Base-by-base conservation (phyloP, 92 coral and sea anemone genomes). In the Nematostella vectensis region DNA sequence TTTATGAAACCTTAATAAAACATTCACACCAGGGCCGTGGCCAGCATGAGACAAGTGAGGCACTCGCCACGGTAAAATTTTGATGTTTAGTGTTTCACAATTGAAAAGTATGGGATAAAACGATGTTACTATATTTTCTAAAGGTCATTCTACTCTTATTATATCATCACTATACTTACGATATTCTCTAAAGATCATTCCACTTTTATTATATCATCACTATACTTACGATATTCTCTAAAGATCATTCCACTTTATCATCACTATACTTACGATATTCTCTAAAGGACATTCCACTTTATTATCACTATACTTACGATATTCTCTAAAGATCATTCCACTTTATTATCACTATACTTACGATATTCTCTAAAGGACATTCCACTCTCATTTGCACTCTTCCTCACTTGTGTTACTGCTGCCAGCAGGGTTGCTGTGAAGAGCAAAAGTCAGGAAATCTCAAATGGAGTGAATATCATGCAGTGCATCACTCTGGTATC, bases 351-450 rank as follows among this genome's bases (percentile, higher is more conserved):
- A 42, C 21, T 18, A 21, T 30, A 82, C 96, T 30, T 70, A 89
- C 98, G 75, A 58, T 91, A 91, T 63, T 91, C 96, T 48, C 65
- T 71, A 59, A 91, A 91, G 19, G 96, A 67, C 25, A 91, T 77
- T 2, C 94, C 98, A 54, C 95, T 79, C 61, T 91, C 98, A 18
- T 83, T 71, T 0, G 98, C 98, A 37, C 95, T 86, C 48, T 58
- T 91, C 47, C 80, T 72, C 36, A 91, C 89, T 61, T 91, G 98
- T 8, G 72, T 65, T 29, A 91, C 70, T 54, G 98, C 98, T 16
- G 85, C 62, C 27, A 86, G 67, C 57, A 91, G 65, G 16, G 98
- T 86, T 20, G 96, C 96, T 88, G 44, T 20, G 11, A 27, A n/a
- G n/a, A n/a, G n/a, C n/a, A 60, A 68, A 43, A 64, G 27, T 37